These are phyloP conservation scores for Hoplostethus mediterraneus DNA, from an alignment of 2,797 vertebrate genomes.

Conservation along the genomic window DNA sequence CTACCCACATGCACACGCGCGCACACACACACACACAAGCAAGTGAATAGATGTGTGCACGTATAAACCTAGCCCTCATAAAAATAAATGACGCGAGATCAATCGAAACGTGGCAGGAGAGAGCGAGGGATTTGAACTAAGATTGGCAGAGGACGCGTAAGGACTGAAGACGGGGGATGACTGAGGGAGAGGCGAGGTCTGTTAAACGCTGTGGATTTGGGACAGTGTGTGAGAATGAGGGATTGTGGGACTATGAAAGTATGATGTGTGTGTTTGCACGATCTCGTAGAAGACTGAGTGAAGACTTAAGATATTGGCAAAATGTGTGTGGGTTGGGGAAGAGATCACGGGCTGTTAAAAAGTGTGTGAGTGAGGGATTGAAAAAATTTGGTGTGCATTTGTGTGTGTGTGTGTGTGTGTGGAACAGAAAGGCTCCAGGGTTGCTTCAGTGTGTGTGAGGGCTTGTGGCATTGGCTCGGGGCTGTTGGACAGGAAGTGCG, in stretches of 20 bases:
- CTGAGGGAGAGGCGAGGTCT: slow-evolving; percentile 24
- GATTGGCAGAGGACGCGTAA: too few species aligned
- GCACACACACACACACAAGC: slow-evolving; percentile 21
- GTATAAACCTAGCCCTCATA: slow-evolving; percentile 2
- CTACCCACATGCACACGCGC: slow-evolving; percentile 19
- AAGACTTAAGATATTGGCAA: slow-evolving; percentile 46
- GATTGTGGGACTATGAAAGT: background rate
- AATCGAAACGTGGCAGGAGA: slow-evolving; percentile 16
- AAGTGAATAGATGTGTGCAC: slow-evolving; percentile 24
- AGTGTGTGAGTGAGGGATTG: slow-evolving; percentile 48
- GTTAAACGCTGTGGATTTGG: slow-evolving; percentile 43
- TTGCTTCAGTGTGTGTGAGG: slow-evolving; percentile 44
- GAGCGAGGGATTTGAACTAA: slow-evolving; percentile 33
- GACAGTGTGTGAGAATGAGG: slow-evolving; percentile 16
- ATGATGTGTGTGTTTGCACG: background rate
- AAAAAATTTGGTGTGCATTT: slow-evolving; percentile 30
- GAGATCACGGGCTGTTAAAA: slow-evolving; percentile 28
- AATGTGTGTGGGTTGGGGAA: slow-evolving; percentile 36
- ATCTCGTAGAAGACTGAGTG: slow-evolving; percentile 4
- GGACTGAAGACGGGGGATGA: background rate
- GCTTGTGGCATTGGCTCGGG: slow-evolving; percentile 54
- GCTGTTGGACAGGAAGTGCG: slow-evolving; percentile 66
- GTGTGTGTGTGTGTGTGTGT: slow-evolving; percentile 24
- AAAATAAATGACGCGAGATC: slow-evolving; percentile 32
- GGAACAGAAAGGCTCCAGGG: slow-evolving; percentile 37